These are phyloP conservation scores for Eupithecia abbreviata DNA, from an alignment of 2,888 invertebrate genomes.

Conservation along the genomic window DNA sequence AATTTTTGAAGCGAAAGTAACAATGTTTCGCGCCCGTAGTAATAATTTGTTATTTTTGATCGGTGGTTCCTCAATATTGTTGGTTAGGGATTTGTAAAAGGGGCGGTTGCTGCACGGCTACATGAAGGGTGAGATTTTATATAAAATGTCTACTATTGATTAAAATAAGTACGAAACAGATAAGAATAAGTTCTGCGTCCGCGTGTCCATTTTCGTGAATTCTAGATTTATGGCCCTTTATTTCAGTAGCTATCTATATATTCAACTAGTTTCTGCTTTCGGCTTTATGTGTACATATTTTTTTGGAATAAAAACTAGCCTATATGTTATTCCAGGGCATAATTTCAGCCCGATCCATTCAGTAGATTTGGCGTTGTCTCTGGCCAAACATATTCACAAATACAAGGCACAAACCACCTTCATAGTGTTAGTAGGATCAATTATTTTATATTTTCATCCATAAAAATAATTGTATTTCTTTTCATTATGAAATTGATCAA, in stretches of 20 bases:
- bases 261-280: too few species aligned
- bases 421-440: too few species aligned
- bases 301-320: too few species aligned
- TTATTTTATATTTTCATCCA: neutral
- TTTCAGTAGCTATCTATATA: neutral
- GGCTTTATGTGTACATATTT: too few species aligned
- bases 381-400: too few species aligned
- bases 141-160: conserved; percentile 21
- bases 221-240: neutral
- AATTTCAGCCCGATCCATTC: too few species aligned
- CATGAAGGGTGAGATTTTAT: conserved; percentile 77
- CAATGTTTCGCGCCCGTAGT: conserved; percentile 47
- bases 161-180: neutral
- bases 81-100: conserved; percentile 48
- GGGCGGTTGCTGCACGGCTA: conserved; percentile 57
- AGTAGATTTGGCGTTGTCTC: too few species aligned
- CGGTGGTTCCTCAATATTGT: conserved; percentile 36
- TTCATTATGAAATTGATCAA: neutral
- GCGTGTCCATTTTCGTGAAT: neutral
- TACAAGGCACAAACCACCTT: too few species aligned
- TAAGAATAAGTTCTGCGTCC: neutral
- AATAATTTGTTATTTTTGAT: conserved; percentile 61
- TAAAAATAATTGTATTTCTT: neutral
- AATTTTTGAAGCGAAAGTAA: conserved; percentile 9
- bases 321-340: too few species aligned